A percentile compares a stretch with the other conserved stretches of the same genome.
These are phyloP conservation scores for Rhynchotus rufescens DNA, from an alignment of 2,797 vertebrate species.

Conservation along the genomic window DNA sequence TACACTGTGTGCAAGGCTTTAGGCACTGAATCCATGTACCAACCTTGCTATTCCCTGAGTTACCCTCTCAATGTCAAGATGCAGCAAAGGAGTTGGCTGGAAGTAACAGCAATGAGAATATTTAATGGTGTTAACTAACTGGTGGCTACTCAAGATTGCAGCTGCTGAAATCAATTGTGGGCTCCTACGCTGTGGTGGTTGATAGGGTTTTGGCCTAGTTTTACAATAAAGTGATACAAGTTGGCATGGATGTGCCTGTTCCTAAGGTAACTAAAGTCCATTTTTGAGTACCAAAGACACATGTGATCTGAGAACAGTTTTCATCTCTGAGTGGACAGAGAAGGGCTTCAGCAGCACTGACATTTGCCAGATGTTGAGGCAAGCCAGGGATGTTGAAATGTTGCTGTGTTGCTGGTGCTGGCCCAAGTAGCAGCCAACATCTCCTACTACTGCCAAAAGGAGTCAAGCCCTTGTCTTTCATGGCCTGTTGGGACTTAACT, in stretches of 20 bases:
- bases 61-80: background rate
- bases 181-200: accelerated
- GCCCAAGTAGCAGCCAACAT: background rate
- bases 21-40: background rate
- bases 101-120: background rate
- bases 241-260: background rate
- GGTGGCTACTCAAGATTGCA: background rate
- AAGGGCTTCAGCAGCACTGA: background rate
- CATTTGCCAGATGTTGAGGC: background rate
- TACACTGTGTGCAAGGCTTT: accelerated
- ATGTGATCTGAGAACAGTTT: background rate
- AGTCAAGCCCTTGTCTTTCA: background rate
- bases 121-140: background rate
- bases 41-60: accelerated
- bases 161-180: background rate
- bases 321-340: background rate
- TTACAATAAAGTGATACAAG: background rate
- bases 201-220: background rate
- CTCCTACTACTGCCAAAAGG: background rate
- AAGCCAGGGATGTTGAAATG: background rate
- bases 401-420: background rate
- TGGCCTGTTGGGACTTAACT: background rate
- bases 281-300: background rate
- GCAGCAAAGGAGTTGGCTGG: background rate
- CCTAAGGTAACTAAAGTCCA: background rate